Conservation (phyloP, 2,888 invertebrate genomes). For the Minunthozetes semirufus region DNA sequence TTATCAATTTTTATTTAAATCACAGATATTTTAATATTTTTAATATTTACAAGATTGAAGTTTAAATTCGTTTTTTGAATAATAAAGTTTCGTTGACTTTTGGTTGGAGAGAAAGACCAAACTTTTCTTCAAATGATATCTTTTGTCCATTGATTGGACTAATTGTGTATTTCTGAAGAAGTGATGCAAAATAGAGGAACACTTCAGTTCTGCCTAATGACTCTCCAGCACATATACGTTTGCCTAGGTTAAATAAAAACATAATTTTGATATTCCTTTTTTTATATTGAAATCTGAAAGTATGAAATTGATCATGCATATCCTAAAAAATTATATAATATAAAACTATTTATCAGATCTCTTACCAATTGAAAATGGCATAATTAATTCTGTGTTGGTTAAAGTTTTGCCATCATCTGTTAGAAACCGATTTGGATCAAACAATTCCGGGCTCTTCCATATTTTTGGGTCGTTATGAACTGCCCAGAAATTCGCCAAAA, state of each 20-base stretch:
- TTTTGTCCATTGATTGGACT: no score
- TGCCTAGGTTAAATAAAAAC: constrained; percentile 33
- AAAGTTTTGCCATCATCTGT: constrained; percentile 38
- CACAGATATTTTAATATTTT: no score
- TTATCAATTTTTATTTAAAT: no score
- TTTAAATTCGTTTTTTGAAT: no score
- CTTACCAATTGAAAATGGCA: constrained; percentile 38
- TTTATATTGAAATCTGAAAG: not conserved
- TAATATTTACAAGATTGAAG: no score
- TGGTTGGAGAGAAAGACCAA: no score
- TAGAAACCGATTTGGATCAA: constrained; percentile 42
- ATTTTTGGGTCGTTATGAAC: no score
- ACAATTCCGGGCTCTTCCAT: constrained; percentile 41
- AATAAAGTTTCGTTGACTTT: no score
- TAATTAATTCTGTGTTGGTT: constrained; percentile 38
- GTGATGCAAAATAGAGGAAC: constrained; percentile 36
- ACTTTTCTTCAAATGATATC: no score
- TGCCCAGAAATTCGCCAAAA: constrained; percentile 42
- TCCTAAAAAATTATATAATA: no score
- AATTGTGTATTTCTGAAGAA: constrained; percentile 36
- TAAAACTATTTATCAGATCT: no score
- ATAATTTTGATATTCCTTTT: not conserved
- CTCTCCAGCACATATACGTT: constrained; percentile 38
- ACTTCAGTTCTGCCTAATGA: constrained; percentile 38
- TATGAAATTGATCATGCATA: no score